phyloP scores from a whole-genome alignment of 2,888 invertebrate genomes.

The Melipona bicolor region DNA sequence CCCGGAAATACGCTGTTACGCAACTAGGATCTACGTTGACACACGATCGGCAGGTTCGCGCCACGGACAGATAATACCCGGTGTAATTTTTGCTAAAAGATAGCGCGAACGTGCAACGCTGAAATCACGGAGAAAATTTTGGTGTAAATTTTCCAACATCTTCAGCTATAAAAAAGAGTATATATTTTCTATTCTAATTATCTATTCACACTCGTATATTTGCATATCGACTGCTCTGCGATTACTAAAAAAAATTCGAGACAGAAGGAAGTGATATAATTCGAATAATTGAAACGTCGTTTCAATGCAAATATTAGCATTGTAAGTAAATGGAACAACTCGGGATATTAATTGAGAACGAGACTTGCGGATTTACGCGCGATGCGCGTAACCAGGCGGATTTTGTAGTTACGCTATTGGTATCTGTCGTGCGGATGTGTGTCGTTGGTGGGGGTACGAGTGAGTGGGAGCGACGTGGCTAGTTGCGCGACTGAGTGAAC shows the following conservation, averaged over 20 bases:
- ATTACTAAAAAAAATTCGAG: no score
- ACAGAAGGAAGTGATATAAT: no score
- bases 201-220: no score
- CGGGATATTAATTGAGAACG: not conserved
- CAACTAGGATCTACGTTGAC: slow-evolving; percentile 43
- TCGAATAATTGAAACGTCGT: no score
- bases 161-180: no score
- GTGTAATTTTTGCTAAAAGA: not conserved
- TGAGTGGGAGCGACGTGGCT: slow-evolving; percentile 61
- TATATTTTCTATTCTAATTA: no score
- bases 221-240: no score
- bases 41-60: slow-evolving; percentile 20
- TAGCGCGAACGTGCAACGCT: not conserved
- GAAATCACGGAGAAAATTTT: no score
- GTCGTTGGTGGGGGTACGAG: slow-evolving; percentile 32
- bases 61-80: not conserved
- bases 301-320: no score
- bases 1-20: slow-evolving; percentile 54
- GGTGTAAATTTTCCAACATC: no score
- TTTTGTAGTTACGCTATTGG: slow-evolving; percentile 55
- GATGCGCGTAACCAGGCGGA: not conserved
- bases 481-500: slow-evolving; percentile 53
- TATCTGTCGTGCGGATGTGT: slow-evolving; percentile 59
- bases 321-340: not conserved
- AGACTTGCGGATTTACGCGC: not conserved